Evolutionary conservation across 2,113 vertebrate species (phyloP), one percentile per base, ranked within the genome.

Genomic region (Bostrychus sinensis): DNA sequence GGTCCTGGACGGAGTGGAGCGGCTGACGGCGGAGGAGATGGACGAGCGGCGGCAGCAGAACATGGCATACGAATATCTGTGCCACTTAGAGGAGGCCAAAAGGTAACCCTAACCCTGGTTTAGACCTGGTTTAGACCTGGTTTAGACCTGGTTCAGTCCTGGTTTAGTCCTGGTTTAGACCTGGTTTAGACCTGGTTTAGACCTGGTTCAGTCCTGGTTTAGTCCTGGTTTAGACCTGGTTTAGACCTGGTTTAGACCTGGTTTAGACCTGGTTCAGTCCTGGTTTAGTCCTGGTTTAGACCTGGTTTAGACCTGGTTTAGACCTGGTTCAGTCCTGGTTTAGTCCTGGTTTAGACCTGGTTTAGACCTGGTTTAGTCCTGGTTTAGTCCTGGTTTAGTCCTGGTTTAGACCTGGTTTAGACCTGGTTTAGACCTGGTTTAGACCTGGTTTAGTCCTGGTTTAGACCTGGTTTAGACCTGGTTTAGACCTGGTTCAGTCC

Each of bases 21-120:
- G n/a, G n/a, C n/a, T n/a, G n/a, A n/a, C n/a, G n/a, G n/a, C n/a
- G n/a, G n/a, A n/a, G n/a, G n/a, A n/a, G n/a, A n/a, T n/a, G n/a
- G n/a, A n/a, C n/a, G n/a, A n/a, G n/a, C n/a, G n/a, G n/a, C n/a
- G n/a, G n/a, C n/a, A n/a, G n/a, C n/a, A n/a, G n/a, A n/a, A n/a
- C n/a, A n/a, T n/a, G n/a, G n/a, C n/a, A n/a, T n/a, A n/a, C n/a
- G n/a, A n/a, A n/a, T n/a, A n/a, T n/a, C n/a, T n/a, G n/a, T n/a
- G n/a, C n/a, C n/a, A n/a, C n/a, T n/a, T n/a, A n/a, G n/a, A n/a
- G 30, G 30, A 99, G 86, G 96, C 97, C 26, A 99, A 99, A 85
- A 93, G 96, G 97, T 99, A 86, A 91, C 30, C 7, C 7, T 30
- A 30, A 7, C 3, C 42, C 42, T 20, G 42, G n/a, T 45, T 45